Base-by-base conservation (phyloP, 2,113 vertebrate species). In the Illadopsis cleaveri region DNA sequence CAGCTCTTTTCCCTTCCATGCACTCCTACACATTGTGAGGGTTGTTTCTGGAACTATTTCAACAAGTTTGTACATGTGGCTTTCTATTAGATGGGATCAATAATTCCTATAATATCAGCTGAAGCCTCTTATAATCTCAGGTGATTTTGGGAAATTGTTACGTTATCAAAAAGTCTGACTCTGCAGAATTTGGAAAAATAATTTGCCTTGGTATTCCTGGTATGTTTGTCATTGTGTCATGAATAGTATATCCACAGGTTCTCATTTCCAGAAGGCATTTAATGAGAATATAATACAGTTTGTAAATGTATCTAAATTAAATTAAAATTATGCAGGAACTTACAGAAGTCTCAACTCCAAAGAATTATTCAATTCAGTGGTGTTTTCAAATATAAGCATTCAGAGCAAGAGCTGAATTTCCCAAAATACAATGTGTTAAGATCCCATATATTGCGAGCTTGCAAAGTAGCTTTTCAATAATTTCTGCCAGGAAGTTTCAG, bases 51-150 rank as follows among this genome's bases (percentile, higher is more conserved):
- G 54, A 85, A 80, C 27, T 88, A 4, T 35, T 93, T 82, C 76
- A 62, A 38, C 60, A 70, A 56, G 31, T 77, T 82, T 80, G 38
- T 70, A 72, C 18, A 1, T 51, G 19, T 0, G 0, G 31, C n/a
- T 88, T 91, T 94, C 86, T 90, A 3, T 91, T 77, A 75, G 82
- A 51, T 66, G 66, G 66, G 69, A 83, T 93, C 87, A 68, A 37
- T 88, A 90, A 60, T 82, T 91, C 21, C 30, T 79, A 1, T 42
- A 92, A 68, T 50, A 65, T 48, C 38, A 57, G 28, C 31, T 60
- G 81, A 62, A 82, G 56, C 28, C 23, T 93, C 85, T 40, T 58
- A 10, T 75, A 42, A 9, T 79, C 48, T 89, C 38, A 50, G 50
- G 31, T 77, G 58, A 50, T 65, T 79, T 58, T 86, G 45, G 42